These are phyloP conservation scores for Podarcis raffonei DNA, from an alignment of 2,113 vertebrate genomes.

Conservation along the genomic window DNA sequence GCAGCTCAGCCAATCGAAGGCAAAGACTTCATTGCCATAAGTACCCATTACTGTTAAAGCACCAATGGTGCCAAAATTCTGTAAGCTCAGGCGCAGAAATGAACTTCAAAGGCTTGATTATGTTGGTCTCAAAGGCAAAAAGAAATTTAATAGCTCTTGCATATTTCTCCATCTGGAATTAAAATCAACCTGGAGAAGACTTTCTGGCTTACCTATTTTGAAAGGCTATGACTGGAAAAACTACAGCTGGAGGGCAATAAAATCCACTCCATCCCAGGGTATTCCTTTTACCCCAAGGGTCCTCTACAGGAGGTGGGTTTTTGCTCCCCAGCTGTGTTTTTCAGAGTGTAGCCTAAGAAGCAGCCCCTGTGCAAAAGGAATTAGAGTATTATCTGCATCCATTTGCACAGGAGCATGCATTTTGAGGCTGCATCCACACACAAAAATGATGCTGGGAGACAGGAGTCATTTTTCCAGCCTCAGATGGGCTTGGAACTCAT, in stretches of 20 bases:
- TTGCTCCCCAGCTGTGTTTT: background rate
- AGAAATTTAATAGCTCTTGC: background rate
- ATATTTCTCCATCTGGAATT: background rate
- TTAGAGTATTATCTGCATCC: background rate
- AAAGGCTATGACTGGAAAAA: background rate
- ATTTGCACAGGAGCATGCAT: background rate
- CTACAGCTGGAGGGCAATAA: background rate
- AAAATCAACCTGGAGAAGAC: background rate
- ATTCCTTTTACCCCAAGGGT: background rate
- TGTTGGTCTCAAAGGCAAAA: background rate
- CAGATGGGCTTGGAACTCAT: background rate
- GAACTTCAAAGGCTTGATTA: background rate
- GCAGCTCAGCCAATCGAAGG: background rate
- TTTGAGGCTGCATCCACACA: background rate
- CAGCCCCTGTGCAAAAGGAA: background rate
- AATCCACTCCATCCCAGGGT: background rate
- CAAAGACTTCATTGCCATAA: background rate
- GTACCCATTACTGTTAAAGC: background rate
- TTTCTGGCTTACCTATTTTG: background rate
- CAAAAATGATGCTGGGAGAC: background rate
- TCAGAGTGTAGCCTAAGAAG: background rate
- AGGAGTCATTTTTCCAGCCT: background rate
- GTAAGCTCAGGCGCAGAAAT: background rate
- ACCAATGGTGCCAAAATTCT: background rate
- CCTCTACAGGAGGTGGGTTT: no score